A percentile compares a stretch with the other conserved stretches of the same genome.
phyloP scores from a whole-genome alignment of 2,797 vertebrate genomes.

The Emys orbicularis region DNA sequence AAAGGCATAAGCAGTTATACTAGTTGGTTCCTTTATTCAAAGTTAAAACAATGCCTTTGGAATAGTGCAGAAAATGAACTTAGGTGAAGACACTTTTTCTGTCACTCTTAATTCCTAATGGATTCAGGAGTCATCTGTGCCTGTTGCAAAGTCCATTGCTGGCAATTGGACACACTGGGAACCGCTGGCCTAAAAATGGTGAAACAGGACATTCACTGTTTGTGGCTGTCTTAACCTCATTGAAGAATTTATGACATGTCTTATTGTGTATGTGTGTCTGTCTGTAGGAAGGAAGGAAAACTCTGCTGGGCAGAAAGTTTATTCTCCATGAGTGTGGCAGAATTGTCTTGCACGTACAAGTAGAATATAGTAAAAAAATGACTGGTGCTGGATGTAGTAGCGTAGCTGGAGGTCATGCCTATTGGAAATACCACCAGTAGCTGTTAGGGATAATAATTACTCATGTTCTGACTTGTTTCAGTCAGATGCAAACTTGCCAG shows the following conservation, averaged over 20 bases:
- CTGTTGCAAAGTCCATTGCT: slow-evolving; percentile 59
- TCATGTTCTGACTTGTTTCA: slow-evolving; percentile 13
- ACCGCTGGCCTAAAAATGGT: slow-evolving; percentile 52
- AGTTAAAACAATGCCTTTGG: slow-evolving; percentile 47
- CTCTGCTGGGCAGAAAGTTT: slow-evolving; percentile 61
- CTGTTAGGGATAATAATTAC: slow-evolving; percentile 41
- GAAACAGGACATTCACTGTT: slow-evolving; percentile 41
- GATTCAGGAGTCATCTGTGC: slow-evolving; percentile 47
- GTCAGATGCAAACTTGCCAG: slow-evolving; percentile 49
- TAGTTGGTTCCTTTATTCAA: slow-evolving; percentile 54
- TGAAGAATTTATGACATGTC: slow-evolving; percentile 60
- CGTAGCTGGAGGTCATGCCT: slow-evolving; percentile 31
- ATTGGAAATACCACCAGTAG: slow-evolving; percentile 19
- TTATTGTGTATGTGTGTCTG: slow-evolving; percentile 50
- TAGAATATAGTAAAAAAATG: background rate
- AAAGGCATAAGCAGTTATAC: slow-evolving; percentile 58
- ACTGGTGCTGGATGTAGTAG: slow-evolving; percentile 16
- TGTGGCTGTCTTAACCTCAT: slow-evolving; percentile 29
- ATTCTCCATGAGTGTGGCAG: slow-evolving; percentile 39
- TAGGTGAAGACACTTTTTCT: slow-evolving; percentile 59
- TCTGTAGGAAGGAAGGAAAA: slow-evolving; percentile 4
- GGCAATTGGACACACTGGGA: slow-evolving; percentile 68
- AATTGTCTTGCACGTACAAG: slow-evolving; percentile 43
- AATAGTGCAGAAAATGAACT: slow-evolving; percentile 16
- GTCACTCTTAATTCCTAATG: slow-evolving; percentile 3